Evolutionary conservation across 2,113 vertebrate species (phyloP).

Genomic region (Proterorhinus semilunaris): DNA sequence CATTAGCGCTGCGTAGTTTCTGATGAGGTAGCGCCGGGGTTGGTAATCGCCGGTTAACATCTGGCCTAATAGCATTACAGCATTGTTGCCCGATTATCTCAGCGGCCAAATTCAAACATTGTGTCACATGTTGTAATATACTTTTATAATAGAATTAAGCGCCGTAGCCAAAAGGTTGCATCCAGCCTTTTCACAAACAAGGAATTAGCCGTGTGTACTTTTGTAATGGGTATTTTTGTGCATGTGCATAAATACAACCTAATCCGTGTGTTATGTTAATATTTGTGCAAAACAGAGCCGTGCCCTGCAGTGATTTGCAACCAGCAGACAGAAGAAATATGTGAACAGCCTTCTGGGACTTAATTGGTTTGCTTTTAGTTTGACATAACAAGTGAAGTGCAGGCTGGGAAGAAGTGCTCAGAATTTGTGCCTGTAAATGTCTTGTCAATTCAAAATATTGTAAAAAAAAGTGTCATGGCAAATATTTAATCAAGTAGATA

Average conservation of each 20-base stretch:
- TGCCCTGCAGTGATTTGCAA: not conserved
- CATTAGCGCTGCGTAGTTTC: conserved; percentile 31
- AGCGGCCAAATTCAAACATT: conserved; percentile 39
- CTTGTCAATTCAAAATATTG: not conserved
- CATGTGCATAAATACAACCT: not conserved
- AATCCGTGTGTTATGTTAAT: not conserved
- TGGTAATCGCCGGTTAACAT: conserved; percentile 57
- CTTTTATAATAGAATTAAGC: conserved; percentile 32
- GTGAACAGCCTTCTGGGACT: not conserved
- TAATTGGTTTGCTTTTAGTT: conserved; percentile 4
- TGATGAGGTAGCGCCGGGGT: conserved; percentile 46
- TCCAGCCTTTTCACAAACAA: not conserved
- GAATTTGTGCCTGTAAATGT: not conserved
- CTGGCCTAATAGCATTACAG: conserved; percentile 57
- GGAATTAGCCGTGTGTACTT: not conserved
- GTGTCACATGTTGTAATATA: conserved; percentile 19
- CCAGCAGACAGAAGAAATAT: not conserved
- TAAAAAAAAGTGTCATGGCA: not conserved
- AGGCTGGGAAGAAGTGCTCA: not conserved
- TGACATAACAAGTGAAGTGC: not conserved
- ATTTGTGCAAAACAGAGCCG: not conserved
- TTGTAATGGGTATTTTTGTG: not conserved
- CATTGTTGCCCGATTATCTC: conserved; percentile 49
- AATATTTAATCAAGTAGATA: not conserved
- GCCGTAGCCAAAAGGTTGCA: conserved; percentile 5